These are phyloP conservation scores for Isurus oxyrinchus DNA, from an alignment of 2,113 vertebrate genomes.

Conservation along the genomic window DNA sequence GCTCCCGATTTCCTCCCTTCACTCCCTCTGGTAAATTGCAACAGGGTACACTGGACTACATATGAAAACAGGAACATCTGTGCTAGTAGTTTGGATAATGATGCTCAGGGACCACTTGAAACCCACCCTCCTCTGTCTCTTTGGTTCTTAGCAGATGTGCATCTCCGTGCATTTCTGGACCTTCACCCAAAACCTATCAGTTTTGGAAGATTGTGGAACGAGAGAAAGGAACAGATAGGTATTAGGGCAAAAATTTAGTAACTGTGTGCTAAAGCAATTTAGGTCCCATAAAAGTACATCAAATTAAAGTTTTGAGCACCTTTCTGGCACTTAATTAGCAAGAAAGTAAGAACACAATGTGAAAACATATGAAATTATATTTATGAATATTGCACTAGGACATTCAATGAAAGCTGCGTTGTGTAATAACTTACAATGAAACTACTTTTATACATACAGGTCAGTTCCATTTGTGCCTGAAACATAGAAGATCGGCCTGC, in stretches of 20 bases:
- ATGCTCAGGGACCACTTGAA: neutral
- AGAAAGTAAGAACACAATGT: neutral
- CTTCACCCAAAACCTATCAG: neutral
- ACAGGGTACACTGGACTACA: neutral
- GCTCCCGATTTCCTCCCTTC: neutral
- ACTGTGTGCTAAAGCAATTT: neutral
- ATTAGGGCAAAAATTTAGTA: neutral
- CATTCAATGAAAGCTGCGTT: neutral
- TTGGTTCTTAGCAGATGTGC: neutral
- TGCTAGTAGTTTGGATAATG: neutral
- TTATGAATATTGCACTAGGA: neutral
- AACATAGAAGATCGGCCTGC: neutral
- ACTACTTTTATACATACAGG: conserved; percentile 18
- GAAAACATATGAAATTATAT: neutral
- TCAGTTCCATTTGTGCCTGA: conserved; percentile 31
- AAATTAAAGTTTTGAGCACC: neutral
- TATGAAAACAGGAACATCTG: neutral
- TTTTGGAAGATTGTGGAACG: too few species aligned
- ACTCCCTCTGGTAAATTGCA: neutral
- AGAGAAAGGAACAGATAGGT: neutral
- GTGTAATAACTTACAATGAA: neutral
- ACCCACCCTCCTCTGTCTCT: neutral
- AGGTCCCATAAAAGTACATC: neutral
- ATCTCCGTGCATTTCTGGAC: neutral
- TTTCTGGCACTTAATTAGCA: neutral